phyloP scores from a whole-genome alignment of 2,113 vertebrate species.

The Psilopsiagon aurifrons region DNA sequence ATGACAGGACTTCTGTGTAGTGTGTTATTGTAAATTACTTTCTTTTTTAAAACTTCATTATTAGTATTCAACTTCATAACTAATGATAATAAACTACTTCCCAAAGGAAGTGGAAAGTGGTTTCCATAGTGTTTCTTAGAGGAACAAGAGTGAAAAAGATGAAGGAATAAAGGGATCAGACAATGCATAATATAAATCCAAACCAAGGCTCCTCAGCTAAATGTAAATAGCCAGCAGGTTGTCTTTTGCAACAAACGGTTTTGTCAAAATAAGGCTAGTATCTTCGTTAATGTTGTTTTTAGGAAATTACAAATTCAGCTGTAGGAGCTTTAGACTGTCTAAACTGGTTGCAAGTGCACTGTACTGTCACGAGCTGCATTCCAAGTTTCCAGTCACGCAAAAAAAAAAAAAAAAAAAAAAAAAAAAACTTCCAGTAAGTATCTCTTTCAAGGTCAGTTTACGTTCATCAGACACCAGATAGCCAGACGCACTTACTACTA shows the following conservation, averaged over 20 bases:
- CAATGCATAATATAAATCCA: neutral
- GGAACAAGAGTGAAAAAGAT: neutral
- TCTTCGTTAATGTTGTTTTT: constrained; percentile 23
- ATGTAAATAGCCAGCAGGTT: constrained; percentile 2
- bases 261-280: constrained; percentile 47
- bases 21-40: neutral
- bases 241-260: neutral
- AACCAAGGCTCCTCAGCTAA: neutral
- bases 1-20: neutral
- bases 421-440: neutral
- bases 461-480: constrained; percentile 18
- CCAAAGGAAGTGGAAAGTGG: neutral
- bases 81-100: neutral
- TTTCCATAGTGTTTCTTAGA: neutral
- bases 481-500: neutral
- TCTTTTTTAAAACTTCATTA: neutral
- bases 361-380: constrained; percentile 33
- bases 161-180: neutral
- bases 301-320: constrained; percentile 5
- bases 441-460: constrained; percentile 45
- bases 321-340: constrained; percentile 24
- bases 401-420: neutral
- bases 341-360: constrained; percentile 35
- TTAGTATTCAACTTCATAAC: neutral
- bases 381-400: constrained; percentile 20